Percentiles rank a stretch among this genome's conserved stretches.
Conservation (phyloP, 2,888 invertebrate species). For the Andrena minutula region DNA sequence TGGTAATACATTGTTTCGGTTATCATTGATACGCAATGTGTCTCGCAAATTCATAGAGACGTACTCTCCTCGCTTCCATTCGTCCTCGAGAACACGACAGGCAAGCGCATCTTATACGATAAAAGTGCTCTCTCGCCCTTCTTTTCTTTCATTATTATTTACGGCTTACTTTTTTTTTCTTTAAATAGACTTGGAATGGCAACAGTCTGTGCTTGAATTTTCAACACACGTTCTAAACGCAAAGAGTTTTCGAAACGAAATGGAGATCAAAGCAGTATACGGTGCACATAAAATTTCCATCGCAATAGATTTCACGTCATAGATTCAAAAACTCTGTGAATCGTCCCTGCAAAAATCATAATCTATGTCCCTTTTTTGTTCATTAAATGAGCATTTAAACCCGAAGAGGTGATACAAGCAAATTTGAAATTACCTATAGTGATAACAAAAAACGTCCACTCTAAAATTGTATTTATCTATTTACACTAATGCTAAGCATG, state of each 20-base stretch:
- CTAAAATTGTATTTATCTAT: slow-evolving; percentile 76
- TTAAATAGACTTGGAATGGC: slow-evolving; percentile 69
- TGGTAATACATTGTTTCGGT: slow-evolving; percentile 44
- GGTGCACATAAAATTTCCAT: slow-evolving; percentile 71
- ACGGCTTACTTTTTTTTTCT: no score
- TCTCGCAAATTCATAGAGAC: slow-evolving; percentile 51
- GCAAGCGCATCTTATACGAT: slow-evolving; percentile 60
- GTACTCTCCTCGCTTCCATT: slow-evolving; percentile 25
- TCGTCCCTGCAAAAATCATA: slow-evolving; percentile 66
- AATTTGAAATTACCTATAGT: slow-evolving; percentile 69
- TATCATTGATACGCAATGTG: slow-evolving; percentile 54
- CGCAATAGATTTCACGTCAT: slow-evolving; percentile 82
- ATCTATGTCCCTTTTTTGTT: slow-evolving; percentile 31
- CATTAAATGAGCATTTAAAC: slow-evolving; percentile 59
- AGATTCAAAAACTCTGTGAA: slow-evolving; percentile 78
- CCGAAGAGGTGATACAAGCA: slow-evolving; percentile 52
- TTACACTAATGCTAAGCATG: slow-evolving; percentile 76
- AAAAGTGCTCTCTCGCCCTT: slow-evolving; percentile 63
- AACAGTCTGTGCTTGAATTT: slow-evolving; percentile 53
- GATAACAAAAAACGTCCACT: slow-evolving; percentile 71
- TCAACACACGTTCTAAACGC: slow-evolving; percentile 63
- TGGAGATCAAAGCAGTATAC: slow-evolving; percentile 68
- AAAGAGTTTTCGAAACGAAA: slow-evolving; percentile 59
- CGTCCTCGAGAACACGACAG: slow-evolving; percentile 49
- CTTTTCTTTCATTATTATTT: slow-evolving; percentile 58